Evolutionary conservation across 2,797 vertebrate genomes (phyloP), one percentile per base, ranked within the genome.

Genomic region (Microctenopoma stevenorrisi): DNA sequence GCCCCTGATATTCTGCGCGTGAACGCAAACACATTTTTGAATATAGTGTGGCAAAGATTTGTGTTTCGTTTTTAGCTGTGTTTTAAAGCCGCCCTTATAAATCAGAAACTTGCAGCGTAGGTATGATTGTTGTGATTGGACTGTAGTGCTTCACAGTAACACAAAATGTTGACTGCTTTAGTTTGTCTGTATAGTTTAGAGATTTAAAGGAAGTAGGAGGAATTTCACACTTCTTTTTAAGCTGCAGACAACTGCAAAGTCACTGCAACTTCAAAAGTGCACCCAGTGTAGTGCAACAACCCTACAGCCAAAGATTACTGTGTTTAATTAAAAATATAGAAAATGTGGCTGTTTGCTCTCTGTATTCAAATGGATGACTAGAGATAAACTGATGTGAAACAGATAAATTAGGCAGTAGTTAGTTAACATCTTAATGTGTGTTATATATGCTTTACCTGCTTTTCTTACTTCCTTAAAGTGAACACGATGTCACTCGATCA

Each of bases 11-110:
- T 7, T 14, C 48, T 58, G 4, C 56, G 64, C 7, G 3, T 46
- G 54, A 13, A 51, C 30, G 16, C 33, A 52, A 30, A 55, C n/a
- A 46, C 5, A 7, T 55, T 14, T 64, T 33, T 10, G 25, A 25
- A 44, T 14, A 63, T n/a, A 38, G 13, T 63, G 40, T 64, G n/a
- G 47, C 28, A 15, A 30, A 40, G n/a, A 68, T 56, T 44, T 40
- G 7, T 55, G 3, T 25, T 53, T 47, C 42, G 11, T 57, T 63
- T 22, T 67, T 37, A 1, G 16, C 1, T 61, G 7, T 59, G 26
- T 13, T 9, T 43, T 53, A 33, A 28, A 44, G 7, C 7, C 65
- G 15, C 10, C 25, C 26, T 44, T 8, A n/a, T 18, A 33, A 50
- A 0, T 5, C 0, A 11, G 47, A 13, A 4, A 43, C 13, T 47